Conservation (phyloP, 1,140 invertebrate genomes). For the Calliopsis andreniformis region DNA sequence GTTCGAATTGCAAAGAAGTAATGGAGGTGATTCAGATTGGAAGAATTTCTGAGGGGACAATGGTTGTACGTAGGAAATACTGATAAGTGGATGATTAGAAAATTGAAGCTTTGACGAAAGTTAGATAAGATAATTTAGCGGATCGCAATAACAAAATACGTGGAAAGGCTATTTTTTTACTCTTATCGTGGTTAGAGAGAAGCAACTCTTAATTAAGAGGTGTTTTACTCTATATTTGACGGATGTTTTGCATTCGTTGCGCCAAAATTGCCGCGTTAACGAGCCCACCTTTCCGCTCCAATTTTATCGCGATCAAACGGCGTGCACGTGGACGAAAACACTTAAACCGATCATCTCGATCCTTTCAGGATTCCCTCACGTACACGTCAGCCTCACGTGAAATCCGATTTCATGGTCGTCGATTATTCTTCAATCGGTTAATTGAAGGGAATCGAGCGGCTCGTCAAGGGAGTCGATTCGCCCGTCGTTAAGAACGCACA, state of each 20-base stretch:
- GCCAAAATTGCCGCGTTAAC: conserved; percentile 2
- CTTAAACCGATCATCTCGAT: conserved; percentile 39
- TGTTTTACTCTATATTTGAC: neutral
- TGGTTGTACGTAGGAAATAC: too few species aligned
- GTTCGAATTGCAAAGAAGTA: neutral
- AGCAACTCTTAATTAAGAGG: too few species aligned
- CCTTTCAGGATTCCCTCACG: conserved; percentile 36
- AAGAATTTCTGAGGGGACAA: too few species aligned
- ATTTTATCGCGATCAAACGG: conserved; percentile 27
- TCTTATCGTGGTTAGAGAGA: too few species aligned
- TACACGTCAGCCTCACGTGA: conserved; percentile 53
- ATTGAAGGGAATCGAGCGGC: conserved; percentile 53
- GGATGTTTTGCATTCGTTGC: neutral
- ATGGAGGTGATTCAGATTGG: neutral
- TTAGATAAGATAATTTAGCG: neutral
- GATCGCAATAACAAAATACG: neutral
- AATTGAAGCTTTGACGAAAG: neutral
- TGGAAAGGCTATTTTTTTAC: too few species aligned
- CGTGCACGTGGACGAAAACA: conserved; percentile 39
- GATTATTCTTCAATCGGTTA: conserved; percentile 64
- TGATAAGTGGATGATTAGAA: too few species aligned
- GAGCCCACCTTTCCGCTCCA: neutral
- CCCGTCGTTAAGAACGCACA: conserved; percentile 26
- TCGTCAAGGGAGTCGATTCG: conserved; percentile 29
- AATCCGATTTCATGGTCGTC: conserved; percentile 71